A percentile compares a stretch with the other conserved stretches of the same genome.
Evolutionary conservation across 2,888 invertebrate species (phyloP).

Genomic region (Pherbina coryleti): DNA sequence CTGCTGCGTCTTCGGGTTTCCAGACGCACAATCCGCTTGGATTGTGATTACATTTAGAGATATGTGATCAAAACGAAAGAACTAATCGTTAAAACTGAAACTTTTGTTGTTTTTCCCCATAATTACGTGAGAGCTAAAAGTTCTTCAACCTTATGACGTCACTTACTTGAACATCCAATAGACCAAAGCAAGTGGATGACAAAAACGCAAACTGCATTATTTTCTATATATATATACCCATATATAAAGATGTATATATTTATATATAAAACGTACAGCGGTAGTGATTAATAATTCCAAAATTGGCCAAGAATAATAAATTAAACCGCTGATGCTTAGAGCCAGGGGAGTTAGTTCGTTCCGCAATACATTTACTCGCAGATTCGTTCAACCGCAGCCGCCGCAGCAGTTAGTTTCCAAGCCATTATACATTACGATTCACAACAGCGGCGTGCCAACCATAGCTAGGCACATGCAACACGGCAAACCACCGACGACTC

Average conservation of each 20-base stretch:
- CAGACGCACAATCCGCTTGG: too few species aligned
- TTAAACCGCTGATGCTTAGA: neutral
- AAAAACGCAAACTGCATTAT: neutral
- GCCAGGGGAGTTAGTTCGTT: constrained; percentile 10
- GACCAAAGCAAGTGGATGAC: too few species aligned
- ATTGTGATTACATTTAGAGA: too few species aligned
- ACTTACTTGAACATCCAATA: too few species aligned
- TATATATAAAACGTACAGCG: neutral
- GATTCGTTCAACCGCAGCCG: constrained; percentile 19
- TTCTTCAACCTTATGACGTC: too few species aligned
- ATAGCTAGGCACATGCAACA: constrained; percentile 18
- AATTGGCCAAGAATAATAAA: constrained; percentile 19
- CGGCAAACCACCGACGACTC: constrained; percentile 14
- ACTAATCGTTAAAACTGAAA: too few species aligned
- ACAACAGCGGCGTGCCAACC: neutral
- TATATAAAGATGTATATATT: neutral
- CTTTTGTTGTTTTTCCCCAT: too few species aligned
- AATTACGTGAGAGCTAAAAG: too few species aligned
- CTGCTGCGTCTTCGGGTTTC: too few species aligned
- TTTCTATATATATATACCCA: neutral
- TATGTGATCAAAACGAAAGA: too few species aligned
- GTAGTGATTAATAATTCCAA: neutral
- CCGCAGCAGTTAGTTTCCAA: neutral
- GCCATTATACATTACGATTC: neutral
- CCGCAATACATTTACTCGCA: neutral